Conservation (phyloP, 2,797 vertebrate genomes). For the Coccyzus lansbergi region DNA sequence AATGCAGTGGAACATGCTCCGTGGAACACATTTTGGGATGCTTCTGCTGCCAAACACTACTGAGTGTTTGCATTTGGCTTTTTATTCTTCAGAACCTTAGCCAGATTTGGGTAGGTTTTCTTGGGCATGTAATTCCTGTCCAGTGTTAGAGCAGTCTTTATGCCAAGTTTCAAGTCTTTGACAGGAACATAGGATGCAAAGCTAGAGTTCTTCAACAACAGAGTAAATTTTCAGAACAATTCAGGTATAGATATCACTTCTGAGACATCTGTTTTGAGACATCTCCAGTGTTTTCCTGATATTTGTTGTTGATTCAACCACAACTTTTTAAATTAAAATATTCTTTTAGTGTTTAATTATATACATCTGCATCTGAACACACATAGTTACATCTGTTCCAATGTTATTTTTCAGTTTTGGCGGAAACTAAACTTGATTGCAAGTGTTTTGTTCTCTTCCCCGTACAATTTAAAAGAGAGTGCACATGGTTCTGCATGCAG, state of each 20-base stretch:
- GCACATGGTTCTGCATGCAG: accelerated
- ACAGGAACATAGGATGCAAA: not conserved
- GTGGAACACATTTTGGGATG: not conserved
- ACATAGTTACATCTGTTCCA: not conserved
- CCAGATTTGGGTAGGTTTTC: not conserved
- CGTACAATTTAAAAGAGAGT: not conserved
- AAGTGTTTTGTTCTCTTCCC: not conserved
- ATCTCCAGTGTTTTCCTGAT: not conserved
- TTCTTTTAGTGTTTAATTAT: not conserved
- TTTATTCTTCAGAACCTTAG: not conserved
- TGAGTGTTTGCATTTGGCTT: not conserved
- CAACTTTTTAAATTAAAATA: not conserved
- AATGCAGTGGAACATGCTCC: not conserved
- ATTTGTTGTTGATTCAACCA: not conserved
- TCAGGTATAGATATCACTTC: not conserved
- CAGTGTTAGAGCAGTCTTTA: not conserved
- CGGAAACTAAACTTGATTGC: not conserved
- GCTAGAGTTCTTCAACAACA: not conserved
- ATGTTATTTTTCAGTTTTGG: not conserved
- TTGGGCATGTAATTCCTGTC: not conserved
- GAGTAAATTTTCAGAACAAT: not conserved
- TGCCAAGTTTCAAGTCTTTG: not conserved
- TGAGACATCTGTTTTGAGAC: not conserved
- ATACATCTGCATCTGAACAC: not conserved
- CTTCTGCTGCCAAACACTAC: not conserved